Conservation (phyloP, 2,113 vertebrate species). For the Mohoua ochrocephala region DNA sequence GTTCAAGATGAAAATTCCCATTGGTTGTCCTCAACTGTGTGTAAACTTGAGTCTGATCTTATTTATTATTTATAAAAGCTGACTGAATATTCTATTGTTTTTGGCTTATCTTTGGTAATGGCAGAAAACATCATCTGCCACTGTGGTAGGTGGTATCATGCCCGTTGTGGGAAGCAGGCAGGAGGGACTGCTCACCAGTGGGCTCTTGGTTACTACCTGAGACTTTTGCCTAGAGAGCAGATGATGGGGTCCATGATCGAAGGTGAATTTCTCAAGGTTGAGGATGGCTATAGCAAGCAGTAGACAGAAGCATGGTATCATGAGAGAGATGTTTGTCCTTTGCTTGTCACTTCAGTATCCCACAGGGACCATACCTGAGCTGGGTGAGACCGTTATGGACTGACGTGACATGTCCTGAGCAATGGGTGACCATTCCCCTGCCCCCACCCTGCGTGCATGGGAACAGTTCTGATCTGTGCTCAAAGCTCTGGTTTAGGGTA, state of each 20-base stretch:
- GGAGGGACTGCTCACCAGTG: background rate
- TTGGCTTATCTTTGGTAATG: background rate
- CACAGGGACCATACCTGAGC: background rate
- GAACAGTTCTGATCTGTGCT: background rate
- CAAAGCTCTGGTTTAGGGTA: background rate
- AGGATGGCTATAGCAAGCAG: background rate
- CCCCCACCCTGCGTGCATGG: no score
- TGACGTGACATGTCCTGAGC: background rate
- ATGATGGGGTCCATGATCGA: background rate
- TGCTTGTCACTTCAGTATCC: background rate
- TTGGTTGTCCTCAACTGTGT: background rate
- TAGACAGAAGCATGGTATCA: background rate
- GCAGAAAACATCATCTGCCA: background rate
- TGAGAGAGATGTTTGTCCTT: background rate
- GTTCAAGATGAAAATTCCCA: background rate
- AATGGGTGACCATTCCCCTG: background rate
- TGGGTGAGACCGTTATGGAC: fast-evolving
- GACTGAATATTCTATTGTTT: background rate
- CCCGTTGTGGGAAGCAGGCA: fast-evolving
- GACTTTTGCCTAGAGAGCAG: background rate
- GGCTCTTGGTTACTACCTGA: background rate
- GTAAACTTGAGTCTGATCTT: background rate
- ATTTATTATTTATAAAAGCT: background rate
- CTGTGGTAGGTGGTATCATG: background rate
- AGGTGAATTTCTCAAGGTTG: background rate